Conservation (phyloP, 2,888 invertebrate species). For the Coenonympha glycerion region DNA sequence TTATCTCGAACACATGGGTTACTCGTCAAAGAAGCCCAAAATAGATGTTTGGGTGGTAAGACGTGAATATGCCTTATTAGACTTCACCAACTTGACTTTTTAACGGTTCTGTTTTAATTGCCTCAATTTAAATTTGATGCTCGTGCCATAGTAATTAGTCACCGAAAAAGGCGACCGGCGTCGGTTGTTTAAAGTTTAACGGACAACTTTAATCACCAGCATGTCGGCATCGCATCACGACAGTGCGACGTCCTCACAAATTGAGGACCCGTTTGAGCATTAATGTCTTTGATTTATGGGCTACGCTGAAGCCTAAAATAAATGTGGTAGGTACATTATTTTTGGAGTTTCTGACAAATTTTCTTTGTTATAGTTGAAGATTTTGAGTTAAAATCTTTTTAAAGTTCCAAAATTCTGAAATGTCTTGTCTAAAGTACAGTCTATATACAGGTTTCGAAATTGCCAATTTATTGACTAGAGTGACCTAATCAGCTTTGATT, state of each 20-base stretch:
- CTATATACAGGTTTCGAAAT: too few species aligned
- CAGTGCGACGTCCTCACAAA: background rate
- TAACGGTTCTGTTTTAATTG: background rate
- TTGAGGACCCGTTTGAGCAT: background rate
- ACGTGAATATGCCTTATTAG: too few species aligned
- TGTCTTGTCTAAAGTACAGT: too few species aligned
- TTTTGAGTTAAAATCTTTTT: too few species aligned
- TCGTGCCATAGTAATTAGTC: background rate
- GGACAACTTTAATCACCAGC: conserved; percentile 19
- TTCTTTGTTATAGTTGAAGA: background rate
- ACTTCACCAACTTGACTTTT: background rate
- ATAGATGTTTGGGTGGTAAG: too few species aligned
- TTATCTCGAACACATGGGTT: too few species aligned
- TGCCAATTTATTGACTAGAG: too few species aligned
- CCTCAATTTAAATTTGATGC: background rate
- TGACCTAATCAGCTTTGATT: too few species aligned
- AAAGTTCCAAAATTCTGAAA: too few species aligned
- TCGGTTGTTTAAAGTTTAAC: conserved; percentile 11
- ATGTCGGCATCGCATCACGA: conserved; percentile 1
- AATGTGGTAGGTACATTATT: background rate
- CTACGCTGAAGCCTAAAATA: background rate
- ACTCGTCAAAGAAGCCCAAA: too few species aligned
- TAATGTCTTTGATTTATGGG: background rate
- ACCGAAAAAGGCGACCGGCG: background rate
- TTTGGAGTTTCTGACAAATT: background rate